phyloP scores from a whole-genome alignment of 1,140 invertebrate genomes.

The Lasioglossum albipes region DNA sequence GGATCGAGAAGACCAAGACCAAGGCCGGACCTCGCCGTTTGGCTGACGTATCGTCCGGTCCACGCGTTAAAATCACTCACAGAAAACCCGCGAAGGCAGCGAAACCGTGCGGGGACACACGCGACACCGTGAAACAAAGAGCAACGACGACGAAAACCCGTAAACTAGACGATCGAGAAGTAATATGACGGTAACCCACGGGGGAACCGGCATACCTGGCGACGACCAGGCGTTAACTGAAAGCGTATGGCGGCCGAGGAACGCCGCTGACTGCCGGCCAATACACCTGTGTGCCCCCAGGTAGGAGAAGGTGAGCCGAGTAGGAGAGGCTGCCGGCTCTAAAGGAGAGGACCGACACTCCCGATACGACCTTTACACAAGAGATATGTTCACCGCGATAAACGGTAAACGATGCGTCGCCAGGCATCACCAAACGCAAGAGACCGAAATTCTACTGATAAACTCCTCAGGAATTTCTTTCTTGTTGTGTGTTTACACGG shows the following conservation, averaged over 20 bases:
- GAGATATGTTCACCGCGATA: constrained; percentile 47
- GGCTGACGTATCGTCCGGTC: not conserved
- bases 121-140: not conserved
- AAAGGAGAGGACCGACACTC: constrained; percentile 48
- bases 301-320: constrained; percentile 61
- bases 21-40: too few species aligned
- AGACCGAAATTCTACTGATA: not conserved
- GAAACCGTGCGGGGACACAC: too few species aligned
- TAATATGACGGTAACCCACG: not conserved
- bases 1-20: too few species aligned
- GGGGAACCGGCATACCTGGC: constrained; percentile 62
- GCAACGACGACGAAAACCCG: too few species aligned
- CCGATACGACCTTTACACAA: constrained; percentile 69
- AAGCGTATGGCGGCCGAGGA: constrained; percentile 64
- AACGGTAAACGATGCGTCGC: constrained; percentile 25
- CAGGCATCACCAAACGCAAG: not conserved
- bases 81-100: not conserved
- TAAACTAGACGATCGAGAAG: not conserved
- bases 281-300: constrained; percentile 68
- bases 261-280: constrained; percentile 63
- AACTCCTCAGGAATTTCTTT: not conserved
- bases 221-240: constrained; percentile 72
- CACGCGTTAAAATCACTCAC: constrained; percentile 30
- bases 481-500: too few species aligned
- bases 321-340: constrained; percentile 49